These are phyloP conservation scores for Tylochromis polylepis DNA, from an alignment of 2,113 vertebrate species.

Conservation along the genomic window DNA sequence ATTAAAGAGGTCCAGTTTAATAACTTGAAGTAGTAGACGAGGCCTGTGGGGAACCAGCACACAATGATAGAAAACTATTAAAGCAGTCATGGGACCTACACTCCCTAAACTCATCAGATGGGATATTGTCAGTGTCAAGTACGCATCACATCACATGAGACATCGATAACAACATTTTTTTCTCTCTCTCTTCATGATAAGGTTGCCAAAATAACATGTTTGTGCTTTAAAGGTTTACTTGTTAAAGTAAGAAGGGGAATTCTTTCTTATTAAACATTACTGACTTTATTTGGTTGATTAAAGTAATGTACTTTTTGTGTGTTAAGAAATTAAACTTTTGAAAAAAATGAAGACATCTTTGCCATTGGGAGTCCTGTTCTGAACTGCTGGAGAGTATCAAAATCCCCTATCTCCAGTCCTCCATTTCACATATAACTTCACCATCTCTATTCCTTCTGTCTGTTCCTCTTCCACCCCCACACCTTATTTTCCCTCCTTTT, in stretches of 20 bases:
- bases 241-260: neutral
- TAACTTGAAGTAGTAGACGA: neutral
- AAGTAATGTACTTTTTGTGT: neutral
- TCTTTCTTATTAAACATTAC: neutral
- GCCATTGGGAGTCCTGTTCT: slow-evolving; percentile 4
- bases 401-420: slow-evolving; percentile 4
- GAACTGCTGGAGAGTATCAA: neutral
- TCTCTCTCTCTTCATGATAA: neutral
- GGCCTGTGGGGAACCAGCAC: neutral
- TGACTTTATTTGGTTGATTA: neutral
- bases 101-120: neutral
- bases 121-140: neutral
- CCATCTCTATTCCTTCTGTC: slow-evolving; percentile 14
- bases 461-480: slow-evolving; percentile 1
- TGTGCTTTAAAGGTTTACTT: neutral
- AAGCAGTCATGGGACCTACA: neutral
- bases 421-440: slow-evolving; percentile 14
- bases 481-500: slow-evolving; percentile 5
- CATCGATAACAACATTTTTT: neutral
- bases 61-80: neutral
- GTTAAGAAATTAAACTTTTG: neutral
- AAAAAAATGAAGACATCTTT: neutral
- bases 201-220: neutral
- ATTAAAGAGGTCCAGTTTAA: neutral
- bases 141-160: neutral